These are phyloP conservation scores for Clinocottus analis DNA, from an alignment of 2,113 vertebrate genomes.

Conservation along the genomic window DNA sequence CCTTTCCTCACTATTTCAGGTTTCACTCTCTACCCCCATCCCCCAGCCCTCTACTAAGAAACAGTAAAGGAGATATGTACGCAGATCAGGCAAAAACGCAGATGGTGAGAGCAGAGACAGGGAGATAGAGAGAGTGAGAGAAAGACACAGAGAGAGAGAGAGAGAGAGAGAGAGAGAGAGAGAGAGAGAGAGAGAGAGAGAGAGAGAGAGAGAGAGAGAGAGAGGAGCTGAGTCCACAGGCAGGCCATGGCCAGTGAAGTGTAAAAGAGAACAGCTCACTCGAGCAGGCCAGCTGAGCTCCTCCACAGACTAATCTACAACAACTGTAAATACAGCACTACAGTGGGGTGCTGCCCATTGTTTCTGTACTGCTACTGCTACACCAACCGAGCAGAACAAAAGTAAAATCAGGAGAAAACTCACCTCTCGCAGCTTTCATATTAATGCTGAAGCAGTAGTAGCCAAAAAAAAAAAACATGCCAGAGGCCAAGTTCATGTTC, in stretches of 20 bases:
- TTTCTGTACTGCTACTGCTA: neutral
- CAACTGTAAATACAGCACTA: conserved; percentile 54
- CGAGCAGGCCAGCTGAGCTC: conserved; percentile 73
- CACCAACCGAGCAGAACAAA: neutral
- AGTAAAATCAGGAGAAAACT: neutral
- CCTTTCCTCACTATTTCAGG: conserved; percentile 35
- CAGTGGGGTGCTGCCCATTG: conserved; percentile 15
- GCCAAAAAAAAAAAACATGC: conserved; percentile 10
- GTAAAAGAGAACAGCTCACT: conserved; percentile 68
- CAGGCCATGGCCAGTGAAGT: conserved; percentile 71
- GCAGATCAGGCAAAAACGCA: conserved; percentile 74
- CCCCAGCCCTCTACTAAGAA: conserved; percentile 61
- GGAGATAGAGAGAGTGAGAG: conserved; percentile 58
- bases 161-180: conserved; percentile 37
- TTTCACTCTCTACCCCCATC: conserved; percentile 23
- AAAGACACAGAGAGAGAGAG: conserved; percentile 36
- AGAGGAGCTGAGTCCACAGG: conserved; percentile 65
- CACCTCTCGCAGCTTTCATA: conserved; percentile 7
- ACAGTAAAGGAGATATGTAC: conserved; percentile 59
- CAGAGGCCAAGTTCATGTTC: conserved; percentile 29
- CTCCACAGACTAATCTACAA: conserved; percentile 35
- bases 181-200: conserved; percentile 41
- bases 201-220: conserved; percentile 62
- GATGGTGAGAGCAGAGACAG: conserved; percentile 65
- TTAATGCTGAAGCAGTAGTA: conserved; percentile 14